Percentiles rank a stretch among this genome's conserved stretches.
These are phyloP conservation scores for Actinernus sp. DNA, from an alignment of 92 coral and sea anemone species.

Conservation along the genomic window DNA sequence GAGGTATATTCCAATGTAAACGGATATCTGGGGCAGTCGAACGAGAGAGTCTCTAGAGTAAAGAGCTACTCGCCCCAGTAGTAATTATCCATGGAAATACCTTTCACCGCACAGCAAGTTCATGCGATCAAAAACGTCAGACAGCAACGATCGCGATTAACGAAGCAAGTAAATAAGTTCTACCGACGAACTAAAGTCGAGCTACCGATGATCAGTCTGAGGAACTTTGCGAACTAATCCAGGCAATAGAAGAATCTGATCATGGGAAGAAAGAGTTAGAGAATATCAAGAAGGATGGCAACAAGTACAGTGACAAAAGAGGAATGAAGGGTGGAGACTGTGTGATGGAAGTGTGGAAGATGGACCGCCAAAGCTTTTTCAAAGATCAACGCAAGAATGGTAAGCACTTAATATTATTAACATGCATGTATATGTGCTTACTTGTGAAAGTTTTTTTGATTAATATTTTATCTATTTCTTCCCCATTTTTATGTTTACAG, in stretches of 20 bases:
- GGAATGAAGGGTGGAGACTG: conserved; percentile 4
- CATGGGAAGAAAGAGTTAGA: conserved; percentile 12
- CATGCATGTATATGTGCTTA: too few species aligned
- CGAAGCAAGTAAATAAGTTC: not conserved
- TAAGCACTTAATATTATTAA: too few species aligned
- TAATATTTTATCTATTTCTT: not conserved
- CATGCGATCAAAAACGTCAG: too few species aligned
- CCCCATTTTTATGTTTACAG: not conserved
- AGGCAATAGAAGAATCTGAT: conserved; percentile 18
- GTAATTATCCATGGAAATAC: too few species aligned
- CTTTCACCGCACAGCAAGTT: too few species aligned
- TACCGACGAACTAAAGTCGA: conserved; percentile 11
- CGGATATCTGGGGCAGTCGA: too few species aligned
- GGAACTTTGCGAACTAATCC: conserved; percentile 16
- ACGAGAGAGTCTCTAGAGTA: too few species aligned
- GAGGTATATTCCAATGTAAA: too few species aligned
- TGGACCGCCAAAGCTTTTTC: conserved; percentile 17
- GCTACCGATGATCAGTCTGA: conserved; percentile 4
- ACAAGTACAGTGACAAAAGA: not conserved
- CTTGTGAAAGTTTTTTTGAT: too few species aligned
- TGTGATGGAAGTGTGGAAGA: conserved; percentile 15
- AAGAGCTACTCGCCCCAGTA: too few species aligned
- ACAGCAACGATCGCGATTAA: not conserved
- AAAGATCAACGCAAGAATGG: conserved; percentile 20
- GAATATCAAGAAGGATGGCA: conserved; percentile 10